Conservation (phyloP, 2,113 vertebrate species). For the sheep (Ovis aries) region DNA sequence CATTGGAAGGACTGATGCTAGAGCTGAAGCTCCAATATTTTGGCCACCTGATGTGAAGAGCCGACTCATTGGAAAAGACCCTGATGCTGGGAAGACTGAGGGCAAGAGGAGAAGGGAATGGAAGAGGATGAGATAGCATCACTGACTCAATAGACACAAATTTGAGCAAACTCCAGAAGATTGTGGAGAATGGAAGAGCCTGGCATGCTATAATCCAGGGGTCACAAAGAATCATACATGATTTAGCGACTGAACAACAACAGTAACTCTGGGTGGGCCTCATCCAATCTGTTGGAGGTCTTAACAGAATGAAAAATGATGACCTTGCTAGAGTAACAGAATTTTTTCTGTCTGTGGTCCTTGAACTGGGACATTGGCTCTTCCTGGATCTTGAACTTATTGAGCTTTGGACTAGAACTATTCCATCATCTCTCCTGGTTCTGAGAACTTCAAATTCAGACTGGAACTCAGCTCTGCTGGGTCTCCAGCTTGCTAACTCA, state of each 20-base stretch:
- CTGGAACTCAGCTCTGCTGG: not conserved
- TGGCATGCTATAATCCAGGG: not conserved
- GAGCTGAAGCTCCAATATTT: not conserved
- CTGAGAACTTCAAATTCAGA: not conserved
- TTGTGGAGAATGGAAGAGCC: not conserved
- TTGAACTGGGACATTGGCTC: not conserved
- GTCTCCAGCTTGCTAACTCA: not conserved
- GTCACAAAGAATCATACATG: not conserved
- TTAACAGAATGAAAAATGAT: not conserved
- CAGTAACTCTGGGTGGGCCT: not conserved
- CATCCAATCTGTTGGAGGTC: not conserved
- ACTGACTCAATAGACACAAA: not conserved
- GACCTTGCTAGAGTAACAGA: not conserved
- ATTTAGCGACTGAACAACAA: not conserved
- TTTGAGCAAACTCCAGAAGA: not conserved
- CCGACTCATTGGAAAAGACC: not conserved
- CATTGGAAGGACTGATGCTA: not conserved
- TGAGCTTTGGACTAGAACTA: not conserved
- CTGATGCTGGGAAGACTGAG: not conserved
- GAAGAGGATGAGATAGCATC: not conserved
- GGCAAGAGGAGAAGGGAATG: not conserved
- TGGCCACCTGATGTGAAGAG: not conserved
- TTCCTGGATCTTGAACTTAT: not conserved
- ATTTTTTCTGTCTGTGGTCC: not conserved
- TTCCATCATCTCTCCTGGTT: not conserved